Percentiles rank a stretch among this genome's conserved stretches.
Conservation (phyloP, 2,888 invertebrate species). For the Gortyna flavago region DNA sequence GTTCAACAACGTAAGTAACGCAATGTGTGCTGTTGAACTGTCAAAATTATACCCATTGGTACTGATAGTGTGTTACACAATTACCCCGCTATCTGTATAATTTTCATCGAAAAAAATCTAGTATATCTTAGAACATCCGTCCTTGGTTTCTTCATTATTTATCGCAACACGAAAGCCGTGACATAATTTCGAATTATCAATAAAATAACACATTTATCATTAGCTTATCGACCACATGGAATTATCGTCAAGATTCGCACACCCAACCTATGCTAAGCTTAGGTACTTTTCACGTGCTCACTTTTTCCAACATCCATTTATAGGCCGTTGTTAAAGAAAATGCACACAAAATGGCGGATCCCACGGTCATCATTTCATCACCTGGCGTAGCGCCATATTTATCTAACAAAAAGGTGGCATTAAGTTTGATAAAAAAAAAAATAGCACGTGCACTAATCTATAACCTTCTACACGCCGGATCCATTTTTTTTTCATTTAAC, state of each 20-base stretch:
- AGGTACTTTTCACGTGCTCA: not conserved
- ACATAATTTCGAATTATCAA: constrained; percentile 59
- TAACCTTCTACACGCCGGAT: constrained; percentile 43
- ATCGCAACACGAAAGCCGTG: constrained; percentile 47
- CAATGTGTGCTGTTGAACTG: too few species aligned
- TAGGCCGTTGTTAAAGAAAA: constrained; percentile 4
- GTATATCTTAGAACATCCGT: not conserved
- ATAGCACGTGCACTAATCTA: constrained; percentile 69
- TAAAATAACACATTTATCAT: constrained; percentile 38
- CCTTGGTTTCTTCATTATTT: constrained; percentile 31
- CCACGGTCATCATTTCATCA: constrained; percentile 54
- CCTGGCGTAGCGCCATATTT: constrained; percentile 62
- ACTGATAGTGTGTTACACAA: too few species aligned
- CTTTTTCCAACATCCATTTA: not conserved
- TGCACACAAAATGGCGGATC: constrained; percentile 41
- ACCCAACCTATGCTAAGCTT: not conserved
- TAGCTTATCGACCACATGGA: constrained; percentile 46
- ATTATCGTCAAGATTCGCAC: constrained; percentile 22
- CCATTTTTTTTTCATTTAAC: constrained; percentile 51
- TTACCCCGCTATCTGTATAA: not conserved
- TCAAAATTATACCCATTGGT: too few species aligned
- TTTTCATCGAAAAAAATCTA: not conserved
- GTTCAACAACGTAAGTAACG: too few species aligned
- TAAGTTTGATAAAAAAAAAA: constrained; percentile 54
- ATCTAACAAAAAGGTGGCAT: constrained; percentile 45